Conservation (phyloP, 1,140 invertebrate genomes). For the Parapsyche elsis region DNA sequence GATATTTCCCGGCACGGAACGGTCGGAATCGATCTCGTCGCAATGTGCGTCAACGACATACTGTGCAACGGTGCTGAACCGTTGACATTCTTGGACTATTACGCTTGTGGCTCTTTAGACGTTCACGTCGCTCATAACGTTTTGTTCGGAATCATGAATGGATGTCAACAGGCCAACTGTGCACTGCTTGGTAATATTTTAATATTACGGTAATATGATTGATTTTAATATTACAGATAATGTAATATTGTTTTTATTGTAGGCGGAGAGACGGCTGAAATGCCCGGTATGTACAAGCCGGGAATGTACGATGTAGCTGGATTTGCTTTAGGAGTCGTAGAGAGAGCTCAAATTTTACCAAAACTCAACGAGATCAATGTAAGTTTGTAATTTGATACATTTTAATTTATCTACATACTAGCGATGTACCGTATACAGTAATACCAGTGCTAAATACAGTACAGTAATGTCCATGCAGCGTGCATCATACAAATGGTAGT, state of each 20-base stretch:
- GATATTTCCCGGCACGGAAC: constrained; percentile 79
- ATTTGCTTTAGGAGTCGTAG: constrained; percentile 93
- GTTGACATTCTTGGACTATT: constrained; percentile 95
- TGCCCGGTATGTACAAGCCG: constrained; percentile 91
- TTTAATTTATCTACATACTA: too few species aligned
- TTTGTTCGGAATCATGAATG: constrained; percentile 84
- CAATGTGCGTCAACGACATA: constrained; percentile 99
- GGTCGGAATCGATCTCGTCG: constrained; percentile 95
- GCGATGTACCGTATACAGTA: too few species aligned
- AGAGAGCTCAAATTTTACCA: constrained; percentile 81
- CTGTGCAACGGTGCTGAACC: constrained; percentile 94
- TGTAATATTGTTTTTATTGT: constrained; percentile 5
- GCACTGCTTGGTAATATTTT: constrained; percentile 80
- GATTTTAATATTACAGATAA: not conserved
- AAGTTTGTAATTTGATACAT: constrained; percentile 43
- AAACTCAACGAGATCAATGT: constrained; percentile 74
- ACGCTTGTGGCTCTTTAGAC: constrained; percentile 87
- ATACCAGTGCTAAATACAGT: not conserved
- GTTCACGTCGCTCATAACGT: constrained; percentile 78
- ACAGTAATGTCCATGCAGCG: too few species aligned
- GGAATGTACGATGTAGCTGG: constrained; percentile 96
- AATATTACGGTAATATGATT: not conserved
- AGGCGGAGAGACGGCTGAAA: constrained; percentile 96
- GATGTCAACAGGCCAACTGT: constrained; percentile 85
- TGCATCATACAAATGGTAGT: too few species aligned